Evolutionary conservation across 2,797 vertebrate species (phyloP).

Genomic region (Sardinella longiceps): DNA sequence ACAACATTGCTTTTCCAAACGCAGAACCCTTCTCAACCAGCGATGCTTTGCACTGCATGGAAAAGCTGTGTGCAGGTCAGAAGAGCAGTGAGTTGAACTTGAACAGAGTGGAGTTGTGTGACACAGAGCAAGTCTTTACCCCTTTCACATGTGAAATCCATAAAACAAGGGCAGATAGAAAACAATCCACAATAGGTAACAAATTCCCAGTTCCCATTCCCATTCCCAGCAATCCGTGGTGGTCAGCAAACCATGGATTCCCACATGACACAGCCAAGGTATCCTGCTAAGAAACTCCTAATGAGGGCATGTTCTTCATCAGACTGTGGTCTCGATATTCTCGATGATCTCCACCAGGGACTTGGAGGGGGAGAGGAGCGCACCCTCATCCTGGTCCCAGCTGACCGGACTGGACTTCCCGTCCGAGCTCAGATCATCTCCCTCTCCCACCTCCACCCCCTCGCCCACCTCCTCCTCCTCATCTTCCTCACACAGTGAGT

Average conservation of each 20-base stretch:
- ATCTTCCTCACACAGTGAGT: slow-evolving; percentile 76
- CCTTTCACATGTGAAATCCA: neutral
- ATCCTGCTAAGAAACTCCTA: neutral
- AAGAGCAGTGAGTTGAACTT: neutral
- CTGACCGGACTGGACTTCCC: slow-evolving; percentile 87
- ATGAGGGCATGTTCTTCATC: slow-evolving; percentile 48
- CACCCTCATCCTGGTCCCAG: slow-evolving; percentile 92
- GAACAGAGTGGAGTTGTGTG: neutral
- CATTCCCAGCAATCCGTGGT: neutral
- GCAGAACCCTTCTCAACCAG: neutral
- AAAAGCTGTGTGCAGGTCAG: neutral
- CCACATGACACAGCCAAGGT: neutral
- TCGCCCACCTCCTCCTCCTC: slow-evolving; percentile 89
- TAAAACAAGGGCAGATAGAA: neutral
- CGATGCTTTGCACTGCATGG: neutral
- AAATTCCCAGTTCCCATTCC: neutral
- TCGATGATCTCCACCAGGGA: slow-evolving; percentile 96
- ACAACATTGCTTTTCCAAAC: neutral
- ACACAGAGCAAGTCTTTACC: neutral
- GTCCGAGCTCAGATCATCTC: slow-evolving; percentile 73
- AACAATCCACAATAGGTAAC: neutral
- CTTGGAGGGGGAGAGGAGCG: slow-evolving; percentile 91
- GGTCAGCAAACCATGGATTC: no score
- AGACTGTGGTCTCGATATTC: slow-evolving; percentile 98
- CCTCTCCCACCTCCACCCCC: slow-evolving; percentile 71